phyloP scores from a whole-genome alignment of 2,113 vertebrate species.

The Gambusia affinis region DNA sequence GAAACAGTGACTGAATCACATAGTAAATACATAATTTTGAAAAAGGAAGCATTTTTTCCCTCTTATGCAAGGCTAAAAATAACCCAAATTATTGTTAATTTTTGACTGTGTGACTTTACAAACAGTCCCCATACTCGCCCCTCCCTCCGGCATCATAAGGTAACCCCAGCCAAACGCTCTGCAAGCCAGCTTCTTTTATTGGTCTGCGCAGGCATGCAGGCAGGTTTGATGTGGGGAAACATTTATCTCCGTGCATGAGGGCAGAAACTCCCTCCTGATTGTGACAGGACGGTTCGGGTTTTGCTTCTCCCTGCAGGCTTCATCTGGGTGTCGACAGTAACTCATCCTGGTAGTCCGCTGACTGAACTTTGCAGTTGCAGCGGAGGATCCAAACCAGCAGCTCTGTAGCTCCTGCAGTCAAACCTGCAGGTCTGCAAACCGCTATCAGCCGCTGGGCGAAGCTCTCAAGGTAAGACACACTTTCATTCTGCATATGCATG shows the following conservation, averaged over 20 bases:
- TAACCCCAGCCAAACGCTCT: background rate
- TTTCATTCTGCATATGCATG: background rate
- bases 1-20: too few species aligned
- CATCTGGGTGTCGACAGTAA: slow-evolving; percentile 24
- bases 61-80: too few species aligned
- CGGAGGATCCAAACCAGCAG: background rate
- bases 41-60: background rate
- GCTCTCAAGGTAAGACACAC: slow-evolving; percentile 38
- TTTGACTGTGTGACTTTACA: background rate
- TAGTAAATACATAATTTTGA: too few species aligned
- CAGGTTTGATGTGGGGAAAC: background rate
- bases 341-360: background rate
- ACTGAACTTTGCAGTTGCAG: background rate
- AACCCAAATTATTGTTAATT: too few species aligned
- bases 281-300: slow-evolving; percentile 33
- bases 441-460: slow-evolving; percentile 2
- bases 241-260: background rate
- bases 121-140: background rate
- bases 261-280: slow-evolving; percentile 1
- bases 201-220: background rate
- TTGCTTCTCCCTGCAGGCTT: slow-evolving; percentile 6
- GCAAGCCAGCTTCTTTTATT: background rate
- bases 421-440: slow-evolving; percentile 16
- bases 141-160: slow-evolving; percentile 7
- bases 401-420: background rate